These are phyloP conservation scores for Philaenus spumarius DNA, from an alignment of 1,140 invertebrate genomes.

Conservation along the genomic window DNA sequence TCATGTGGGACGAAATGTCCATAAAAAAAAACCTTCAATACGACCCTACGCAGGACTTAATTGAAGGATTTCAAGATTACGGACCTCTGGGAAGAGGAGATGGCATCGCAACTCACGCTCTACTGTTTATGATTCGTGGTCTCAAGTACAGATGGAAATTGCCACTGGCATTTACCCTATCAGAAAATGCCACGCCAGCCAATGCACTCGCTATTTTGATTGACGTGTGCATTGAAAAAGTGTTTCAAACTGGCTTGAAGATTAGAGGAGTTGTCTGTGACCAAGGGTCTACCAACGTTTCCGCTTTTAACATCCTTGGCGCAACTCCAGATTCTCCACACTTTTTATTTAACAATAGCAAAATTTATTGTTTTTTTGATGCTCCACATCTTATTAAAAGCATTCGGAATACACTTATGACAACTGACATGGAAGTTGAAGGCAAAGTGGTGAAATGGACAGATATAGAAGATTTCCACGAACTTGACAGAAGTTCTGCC, in stretches of 20 bases:
- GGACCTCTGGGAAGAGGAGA: slow-evolving; percentile 4
- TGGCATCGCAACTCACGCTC: slow-evolving; percentile 1
- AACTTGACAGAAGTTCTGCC: too few relatives aligned
- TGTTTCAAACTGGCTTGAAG: background rate
- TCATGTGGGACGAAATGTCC: slow-evolving; percentile 6
- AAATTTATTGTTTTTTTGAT: too few relatives aligned
- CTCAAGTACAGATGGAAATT: slow-evolving; percentile 7
- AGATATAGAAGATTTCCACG: too few relatives aligned
- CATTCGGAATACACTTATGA: background rate
- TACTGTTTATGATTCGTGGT: slow-evolving; percentile 15
- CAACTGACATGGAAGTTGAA: background rate
- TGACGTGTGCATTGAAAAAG: background rate
- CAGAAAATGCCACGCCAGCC: background rate
- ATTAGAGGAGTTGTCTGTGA: too few relatives aligned
- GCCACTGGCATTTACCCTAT: slow-evolving; percentile 6
- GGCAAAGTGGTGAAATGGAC: too few relatives aligned
- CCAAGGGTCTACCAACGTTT: too few relatives aligned
- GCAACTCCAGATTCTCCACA: background rate
- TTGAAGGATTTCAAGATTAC: slow-evolving; percentile 11
- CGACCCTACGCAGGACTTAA: slow-evolving; percentile 1
- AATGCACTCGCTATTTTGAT: background rate
- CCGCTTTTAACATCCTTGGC: too few relatives aligned
- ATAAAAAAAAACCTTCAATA: slow-evolving; percentile 12
- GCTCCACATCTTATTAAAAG: background rate
- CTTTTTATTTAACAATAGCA: background rate